Base-by-base conservation (phyloP, 2,888 invertebrate genomes). In the Heliconius sara region DNA sequence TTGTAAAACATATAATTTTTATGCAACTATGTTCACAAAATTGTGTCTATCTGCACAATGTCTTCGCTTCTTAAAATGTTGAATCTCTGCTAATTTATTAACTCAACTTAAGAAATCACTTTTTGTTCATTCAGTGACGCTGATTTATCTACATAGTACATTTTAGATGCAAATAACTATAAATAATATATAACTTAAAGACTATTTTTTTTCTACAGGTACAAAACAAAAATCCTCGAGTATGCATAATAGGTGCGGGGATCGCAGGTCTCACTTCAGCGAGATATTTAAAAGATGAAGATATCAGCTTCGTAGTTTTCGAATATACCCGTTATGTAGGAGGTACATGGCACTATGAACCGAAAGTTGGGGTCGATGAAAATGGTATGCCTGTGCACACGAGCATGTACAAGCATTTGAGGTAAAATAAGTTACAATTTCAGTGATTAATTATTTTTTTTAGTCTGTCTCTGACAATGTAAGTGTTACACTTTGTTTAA, bases 351-450 rank as follows among this genome's bases (percentile, higher is more conserved):
- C 85, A 94, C 65, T 95, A 92, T 82, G 95, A 95, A 27, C 90
- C 96, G 1, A 87, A 94, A 43, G 89, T 93, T 22, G 96, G 96
- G 0, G 87, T 80, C 0, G 96, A 96, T 85, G 93, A 96, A 82
- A 90, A 95, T 88, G 96, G 96, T 0, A 83, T 95, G 16, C 96
- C 96, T 1, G 88, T 97, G 22, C 96, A 96, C 86, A 96, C 97
- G 5, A 97, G 97, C 92, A 97, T 97, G 96, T 97, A 97, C 85
- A 96, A 95, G 86, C 94, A 96, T 87, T 92, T 97, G 82, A 96
- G 96, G 97, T 97, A 90, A 85, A 88, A 47, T 66, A 47, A 0
- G 1, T 65, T 19, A 63, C 25, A 75, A 27, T 34, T 25, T 6
- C n/a, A 16, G 1, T 25, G n/a, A 63, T 65, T 25, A 25, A 22